Conservation (phyloP, 2,888 invertebrate genomes). For the Tipula lateralis region DNA sequence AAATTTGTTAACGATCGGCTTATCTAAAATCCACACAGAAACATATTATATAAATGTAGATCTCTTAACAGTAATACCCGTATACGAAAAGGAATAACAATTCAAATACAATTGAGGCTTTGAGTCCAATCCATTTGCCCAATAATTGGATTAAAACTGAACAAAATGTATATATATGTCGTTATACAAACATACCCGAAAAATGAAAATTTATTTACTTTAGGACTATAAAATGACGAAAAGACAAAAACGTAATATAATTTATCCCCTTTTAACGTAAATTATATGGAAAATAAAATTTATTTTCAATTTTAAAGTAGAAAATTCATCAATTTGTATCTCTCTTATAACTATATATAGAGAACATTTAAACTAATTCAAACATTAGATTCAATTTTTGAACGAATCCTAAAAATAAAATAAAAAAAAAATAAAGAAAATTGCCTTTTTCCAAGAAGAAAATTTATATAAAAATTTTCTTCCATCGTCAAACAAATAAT, state of each 20-base stretch:
- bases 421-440: not conserved
- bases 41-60: no score
- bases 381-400: slow-evolving; percentile 19
- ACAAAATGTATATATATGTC: not conserved
- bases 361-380: slow-evolving; percentile 9
- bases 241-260: not conserved
- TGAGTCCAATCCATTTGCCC: not conserved
- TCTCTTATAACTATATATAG: not conserved
- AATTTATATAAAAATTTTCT: not conserved
- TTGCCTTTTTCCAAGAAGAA: not conserved
- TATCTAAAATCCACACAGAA: not conserved
- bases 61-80: no score
- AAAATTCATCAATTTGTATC: slow-evolving; percentile 11
- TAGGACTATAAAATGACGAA: not conserved
- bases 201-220: not conserved
- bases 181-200: not conserved
- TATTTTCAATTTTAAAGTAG: slow-evolving; percentile 11
- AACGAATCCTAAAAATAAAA: slow-evolving; percentile 3
- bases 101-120: not conserved
- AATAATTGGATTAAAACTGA: not conserved
- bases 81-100: not conserved
- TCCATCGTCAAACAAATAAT: not conserved
- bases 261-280: slow-evolving; percentile 5
- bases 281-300: slow-evolving; percentile 11
- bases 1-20: not conserved